A percentile compares a stretch with the other conserved stretches of the same genome.
phyloP scores from a whole-genome alignment of 2,797 vertebrate genomes.

The Aldrovandia affinis region DNA sequence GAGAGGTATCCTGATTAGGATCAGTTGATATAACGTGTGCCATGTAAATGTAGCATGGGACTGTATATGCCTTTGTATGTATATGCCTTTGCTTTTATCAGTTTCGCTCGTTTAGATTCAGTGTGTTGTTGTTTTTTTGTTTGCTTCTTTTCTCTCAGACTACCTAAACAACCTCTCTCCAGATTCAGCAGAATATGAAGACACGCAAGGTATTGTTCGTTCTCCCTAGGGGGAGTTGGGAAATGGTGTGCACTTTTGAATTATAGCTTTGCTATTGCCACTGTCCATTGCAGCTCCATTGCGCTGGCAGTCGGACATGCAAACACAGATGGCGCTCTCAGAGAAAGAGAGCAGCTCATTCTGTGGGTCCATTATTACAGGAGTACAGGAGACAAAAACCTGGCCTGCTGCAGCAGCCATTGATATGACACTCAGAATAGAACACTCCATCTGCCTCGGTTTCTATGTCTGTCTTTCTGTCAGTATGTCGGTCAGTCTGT shows the following conservation, averaged over 20 bases:
- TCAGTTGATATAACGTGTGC: neutral
- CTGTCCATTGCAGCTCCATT: neutral
- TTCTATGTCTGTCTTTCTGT: neutral
- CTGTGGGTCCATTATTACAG: slow-evolving; percentile 11
- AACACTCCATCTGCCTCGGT: neutral
- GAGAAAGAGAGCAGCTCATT: neutral
- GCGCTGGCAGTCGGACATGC: neutral
- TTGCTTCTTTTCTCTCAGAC: slow-evolving; percentile 71
- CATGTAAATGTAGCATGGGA: neutral
- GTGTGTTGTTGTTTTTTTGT: slow-evolving; percentile 19
- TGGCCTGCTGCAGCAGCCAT: neutral
- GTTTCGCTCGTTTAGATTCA: neutral
- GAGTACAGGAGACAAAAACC: neutral
- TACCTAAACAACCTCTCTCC: slow-evolving; percentile 97
- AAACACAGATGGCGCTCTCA: neutral
- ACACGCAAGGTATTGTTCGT: slow-evolving; percentile 85
- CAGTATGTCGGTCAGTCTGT: neutral
- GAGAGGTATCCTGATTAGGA: neutral
- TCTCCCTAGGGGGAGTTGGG: neutral
- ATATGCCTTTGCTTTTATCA: neutral
- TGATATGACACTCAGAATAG: neutral
- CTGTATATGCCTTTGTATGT: neutral
- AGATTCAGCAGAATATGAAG: slow-evolving; percentile 91
- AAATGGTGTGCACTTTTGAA: neutral
- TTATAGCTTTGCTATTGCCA: neutral